Conservation (phyloP, 2,113 vertebrate genomes). For the Pampusana beccarii region DNA sequence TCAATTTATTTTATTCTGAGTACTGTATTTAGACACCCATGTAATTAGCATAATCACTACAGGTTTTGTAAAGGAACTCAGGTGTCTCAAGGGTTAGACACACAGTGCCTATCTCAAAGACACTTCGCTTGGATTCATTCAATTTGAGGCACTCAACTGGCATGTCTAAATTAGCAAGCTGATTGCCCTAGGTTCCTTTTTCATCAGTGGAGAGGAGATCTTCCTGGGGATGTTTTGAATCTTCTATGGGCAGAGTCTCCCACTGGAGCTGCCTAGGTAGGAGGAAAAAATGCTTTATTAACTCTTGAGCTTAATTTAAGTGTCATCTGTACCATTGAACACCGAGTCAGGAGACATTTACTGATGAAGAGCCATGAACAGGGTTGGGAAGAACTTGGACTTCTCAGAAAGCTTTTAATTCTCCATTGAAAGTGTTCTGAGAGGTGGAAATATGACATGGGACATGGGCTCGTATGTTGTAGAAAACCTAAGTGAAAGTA, state of each 20-base stretch:
- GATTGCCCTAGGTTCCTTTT: not conserved
- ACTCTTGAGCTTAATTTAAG: not conserved
- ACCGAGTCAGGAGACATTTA: no score
- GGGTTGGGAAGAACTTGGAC: not conserved
- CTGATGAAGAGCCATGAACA: not conserved
- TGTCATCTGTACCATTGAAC: not conserved
- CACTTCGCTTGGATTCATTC: not conserved
- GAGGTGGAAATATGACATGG: not conserved
- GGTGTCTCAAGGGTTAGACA: not conserved
- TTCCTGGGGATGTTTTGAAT: not conserved
- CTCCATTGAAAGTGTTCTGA: not conserved
- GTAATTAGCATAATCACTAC: not conserved
- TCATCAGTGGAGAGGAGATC: not conserved
- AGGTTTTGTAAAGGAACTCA: not conserved
- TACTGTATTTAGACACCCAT: not conserved
- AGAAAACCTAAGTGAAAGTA: not conserved
- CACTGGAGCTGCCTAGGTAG: not conserved
- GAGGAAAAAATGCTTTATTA: not conserved
- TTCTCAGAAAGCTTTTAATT: not conserved
- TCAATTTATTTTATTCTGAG: not conserved
- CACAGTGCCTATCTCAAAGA: not conserved
- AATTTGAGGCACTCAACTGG: not conserved
- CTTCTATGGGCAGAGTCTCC: not conserved
- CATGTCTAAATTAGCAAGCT: not conserved
- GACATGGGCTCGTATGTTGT: not conserved